Evolutionary conservation across 2,797 vertebrate genomes (phyloP), one percentile per base, ranked within the genome.

Genomic region (Pangasius sanitwongsei): DNA sequence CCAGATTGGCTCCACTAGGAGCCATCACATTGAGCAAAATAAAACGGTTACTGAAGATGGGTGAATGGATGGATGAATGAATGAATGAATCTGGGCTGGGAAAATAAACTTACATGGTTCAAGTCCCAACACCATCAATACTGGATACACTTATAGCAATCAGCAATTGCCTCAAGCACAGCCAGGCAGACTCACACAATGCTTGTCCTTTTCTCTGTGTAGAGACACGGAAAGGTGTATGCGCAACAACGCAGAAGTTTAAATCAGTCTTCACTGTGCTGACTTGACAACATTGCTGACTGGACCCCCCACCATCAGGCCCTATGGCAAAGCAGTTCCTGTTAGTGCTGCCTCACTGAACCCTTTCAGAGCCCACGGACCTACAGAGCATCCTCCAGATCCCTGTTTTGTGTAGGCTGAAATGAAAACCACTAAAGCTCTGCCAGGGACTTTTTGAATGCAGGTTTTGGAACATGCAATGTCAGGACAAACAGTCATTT

Each of bases 341-440:
- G 91, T 93, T 94, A 91, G 90, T 92, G 92, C 94, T 90, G 95
- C 92, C 93, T 95, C 94, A 92, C 89, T 94, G 93, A 93, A 89
- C 94, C 94, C 94, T 95, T 96, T 96, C 95, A 96, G 59, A 88
- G 84, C 89, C 91, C 93, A 69, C 86, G 93, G 93, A 90, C 94
- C 86, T 92, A 90, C 93, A 94, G 94, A 94, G 94, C 94, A 92
- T 91, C 92, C 94, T 91, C 89, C 94, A 95, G 95, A 96, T 95
- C 94, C 95, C 92, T 91, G 94, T 96, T 96, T 96, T 96, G 95
- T 96, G 95, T 95, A 93, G 61, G 70, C 89, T 96, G 95, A 96
- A 96, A 95, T 94, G 93, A 89, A 92, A 91, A 91, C 94, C 93
- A 92, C 90, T 88, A 86, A 92, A 92, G 92, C 92, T 95, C 94